A percentile compares a stretch with the other conserved stretches of the same genome.
Conservation (phyloP, 2,113 vertebrate genomes). For the Neoarius graeffei region DNA sequence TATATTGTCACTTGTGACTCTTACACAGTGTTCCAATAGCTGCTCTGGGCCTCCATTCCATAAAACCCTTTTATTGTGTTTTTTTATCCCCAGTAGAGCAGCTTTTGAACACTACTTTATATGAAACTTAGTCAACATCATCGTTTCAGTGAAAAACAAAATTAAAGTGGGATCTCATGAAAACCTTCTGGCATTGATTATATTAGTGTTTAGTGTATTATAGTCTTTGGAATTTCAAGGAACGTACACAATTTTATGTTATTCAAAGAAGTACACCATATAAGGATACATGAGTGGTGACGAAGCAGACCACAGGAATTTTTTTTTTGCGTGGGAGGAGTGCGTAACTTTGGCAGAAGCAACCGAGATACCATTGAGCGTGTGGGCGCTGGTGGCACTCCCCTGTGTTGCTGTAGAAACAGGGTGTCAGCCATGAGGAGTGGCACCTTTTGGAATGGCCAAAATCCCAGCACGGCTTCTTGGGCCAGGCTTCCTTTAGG, state of each 20-base stretch:
- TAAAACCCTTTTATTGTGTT: conserved; percentile 50
- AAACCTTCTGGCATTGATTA: not conserved
- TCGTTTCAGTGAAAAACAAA: conserved; percentile 25
- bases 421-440: conserved; percentile 31
- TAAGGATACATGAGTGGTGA: conserved; percentile 17
- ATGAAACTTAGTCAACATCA: conserved; percentile 15
- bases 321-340: conserved; percentile 12
- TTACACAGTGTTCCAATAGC: conserved; percentile 18
- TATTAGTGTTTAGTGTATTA: conserved; percentile 15
- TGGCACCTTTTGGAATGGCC: conserved; percentile 43
- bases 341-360: conserved; percentile 28
- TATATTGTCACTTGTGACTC: conserved; percentile 37
- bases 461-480: conserved; percentile 28
- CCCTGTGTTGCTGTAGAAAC: conserved; percentile 45
- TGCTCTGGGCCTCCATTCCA: conserved; percentile 19
- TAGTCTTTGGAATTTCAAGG: not conserved
- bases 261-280: not conserved
- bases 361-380: conserved; percentile 34
- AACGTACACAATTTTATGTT: not conserved
- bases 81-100: conserved; percentile 41
- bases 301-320: not conserved
- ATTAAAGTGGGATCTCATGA: conserved; percentile 13
- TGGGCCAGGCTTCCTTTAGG: not conserved
- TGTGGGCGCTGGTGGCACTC: conserved; percentile 41
- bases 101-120: conserved; percentile 31